These are phyloP conservation scores for Plumapathes pennacea DNA, from an alignment of 92 coral and sea anemone genomes.

Conservation along the genomic window DNA sequence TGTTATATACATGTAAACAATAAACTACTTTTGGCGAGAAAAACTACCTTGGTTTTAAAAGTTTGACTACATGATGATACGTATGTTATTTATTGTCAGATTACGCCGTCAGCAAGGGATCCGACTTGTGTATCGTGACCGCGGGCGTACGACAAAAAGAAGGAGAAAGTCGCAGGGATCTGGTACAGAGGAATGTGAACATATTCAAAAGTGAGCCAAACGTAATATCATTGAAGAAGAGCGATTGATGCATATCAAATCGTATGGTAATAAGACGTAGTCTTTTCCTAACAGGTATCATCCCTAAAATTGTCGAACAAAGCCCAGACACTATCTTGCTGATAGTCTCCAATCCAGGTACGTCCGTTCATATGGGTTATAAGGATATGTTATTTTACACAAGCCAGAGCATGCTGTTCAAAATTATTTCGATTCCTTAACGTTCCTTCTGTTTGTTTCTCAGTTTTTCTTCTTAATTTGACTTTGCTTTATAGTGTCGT, in stretches of 20 bases:
- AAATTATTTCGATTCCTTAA: neutral
- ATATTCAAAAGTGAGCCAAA: conserved; percentile 41
- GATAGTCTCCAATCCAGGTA: conserved; percentile 48
- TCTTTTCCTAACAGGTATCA: conserved; percentile 12
- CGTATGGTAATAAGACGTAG: too few relatives aligned
- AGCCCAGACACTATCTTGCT: conserved; percentile 33
- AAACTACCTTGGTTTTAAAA: too few relatives aligned
- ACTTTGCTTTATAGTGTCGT: too few relatives aligned
- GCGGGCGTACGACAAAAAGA: conserved; percentile 43
- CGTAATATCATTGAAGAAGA: too few relatives aligned
- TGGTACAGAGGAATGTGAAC: conserved; percentile 53
- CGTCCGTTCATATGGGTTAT: neutral
- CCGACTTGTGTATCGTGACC: conserved; percentile 45
- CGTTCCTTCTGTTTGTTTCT: neutral
- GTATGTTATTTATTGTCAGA: conserved; percentile 8
- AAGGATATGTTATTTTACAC: neutral
- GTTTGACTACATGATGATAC: too few relatives aligned
- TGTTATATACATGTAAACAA: too few relatives aligned
- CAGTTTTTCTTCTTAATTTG: neutral
- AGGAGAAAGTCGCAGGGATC: conserved; percentile 38
- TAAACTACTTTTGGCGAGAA: too few relatives aligned
- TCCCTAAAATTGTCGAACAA: conserved; percentile 28
- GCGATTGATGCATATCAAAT: too few relatives aligned
- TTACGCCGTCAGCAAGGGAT: conserved; percentile 19
- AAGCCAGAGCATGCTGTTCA: neutral